Evolutionary conservation across 2,113 vertebrate genomes (phyloP).

Genomic region (Columbina picui): DNA sequence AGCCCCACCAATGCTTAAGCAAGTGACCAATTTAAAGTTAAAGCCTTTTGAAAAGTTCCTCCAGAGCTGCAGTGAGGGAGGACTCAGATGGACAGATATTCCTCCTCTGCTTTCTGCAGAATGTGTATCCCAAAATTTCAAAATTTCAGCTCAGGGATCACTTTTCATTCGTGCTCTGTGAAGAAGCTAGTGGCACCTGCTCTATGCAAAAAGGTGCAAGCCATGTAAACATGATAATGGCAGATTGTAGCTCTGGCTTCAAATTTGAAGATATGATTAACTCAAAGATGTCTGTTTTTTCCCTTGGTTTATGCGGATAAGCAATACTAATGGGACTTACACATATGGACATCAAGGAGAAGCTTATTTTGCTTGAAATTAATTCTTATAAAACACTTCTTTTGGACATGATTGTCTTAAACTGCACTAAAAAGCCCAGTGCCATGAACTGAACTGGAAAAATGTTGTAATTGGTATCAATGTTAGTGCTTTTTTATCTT

Average conservation of each 20-base stretch:
- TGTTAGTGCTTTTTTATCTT: background rate
- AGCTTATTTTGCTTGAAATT: constrained; percentile 20
- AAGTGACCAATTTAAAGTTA: background rate
- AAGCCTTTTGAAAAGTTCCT: background rate
- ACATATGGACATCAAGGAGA: background rate
- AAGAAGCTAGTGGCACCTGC: background rate
- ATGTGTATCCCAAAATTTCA: background rate
- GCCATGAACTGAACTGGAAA: background rate
- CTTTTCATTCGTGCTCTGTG: fast-evolving
- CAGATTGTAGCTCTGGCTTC: constrained; percentile 1
- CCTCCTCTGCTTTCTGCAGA: background rate
- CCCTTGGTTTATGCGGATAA: background rate
- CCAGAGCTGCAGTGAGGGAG: background rate
- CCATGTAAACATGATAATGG: background rate
- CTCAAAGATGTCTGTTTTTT: background rate
- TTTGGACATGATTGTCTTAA: background rate
- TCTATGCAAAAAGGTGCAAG: background rate
- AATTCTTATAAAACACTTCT: background rate
- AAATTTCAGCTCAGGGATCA: background rate
- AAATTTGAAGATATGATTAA: background rate
- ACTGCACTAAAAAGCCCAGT: background rate
- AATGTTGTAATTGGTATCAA: background rate
- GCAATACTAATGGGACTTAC: background rate
- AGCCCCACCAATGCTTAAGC: background rate
- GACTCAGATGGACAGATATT: background rate